These are phyloP conservation scores for Tetheella fluctuosa DNA, from an alignment of 2,888 invertebrate genomes.

Conservation along the genomic window DNA sequence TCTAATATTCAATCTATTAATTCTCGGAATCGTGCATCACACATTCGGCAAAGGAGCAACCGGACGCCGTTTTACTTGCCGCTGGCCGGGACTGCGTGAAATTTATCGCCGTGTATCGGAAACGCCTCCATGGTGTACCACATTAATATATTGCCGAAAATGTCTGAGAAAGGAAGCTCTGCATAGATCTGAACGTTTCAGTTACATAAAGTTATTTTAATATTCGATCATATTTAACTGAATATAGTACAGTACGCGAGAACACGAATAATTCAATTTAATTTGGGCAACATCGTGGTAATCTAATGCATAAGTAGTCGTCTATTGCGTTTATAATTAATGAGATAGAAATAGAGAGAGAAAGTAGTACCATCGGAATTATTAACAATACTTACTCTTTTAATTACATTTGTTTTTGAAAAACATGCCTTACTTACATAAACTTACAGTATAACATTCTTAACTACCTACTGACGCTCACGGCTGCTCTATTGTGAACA, in stretches of 20 bases:
- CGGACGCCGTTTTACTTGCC: slow-evolving; percentile 34
- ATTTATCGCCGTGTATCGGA: slow-evolving; percentile 72
- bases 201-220: neutral
- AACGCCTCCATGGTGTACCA: slow-evolving; percentile 55
- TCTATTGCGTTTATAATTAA: too few species aligned
- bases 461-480: neutral
- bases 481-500: neutral
- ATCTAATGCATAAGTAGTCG: too few species aligned
- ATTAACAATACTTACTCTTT: too few species aligned
- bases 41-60: neutral
- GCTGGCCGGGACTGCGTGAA: slow-evolving; percentile 40
- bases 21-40: neutral
- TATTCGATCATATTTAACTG: too few species aligned
- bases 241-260: too few species aligned
- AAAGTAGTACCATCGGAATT: too few species aligned
- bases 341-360: too few species aligned
- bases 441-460: neutral
- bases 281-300: too few species aligned
- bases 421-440: neutral
- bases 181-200: slow-evolving; percentile 5
- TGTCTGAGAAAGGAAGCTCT: slow-evolving; percentile 33
- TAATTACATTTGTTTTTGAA: too few species aligned
- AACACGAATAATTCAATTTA: too few species aligned
- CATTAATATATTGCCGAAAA: slow-evolving; percentile 52
- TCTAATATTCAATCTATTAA: neutral